Evolutionary conservation across 2,113 vertebrate genomes (phyloP).

Genomic region (Hippopotamus amphibius): DNA sequence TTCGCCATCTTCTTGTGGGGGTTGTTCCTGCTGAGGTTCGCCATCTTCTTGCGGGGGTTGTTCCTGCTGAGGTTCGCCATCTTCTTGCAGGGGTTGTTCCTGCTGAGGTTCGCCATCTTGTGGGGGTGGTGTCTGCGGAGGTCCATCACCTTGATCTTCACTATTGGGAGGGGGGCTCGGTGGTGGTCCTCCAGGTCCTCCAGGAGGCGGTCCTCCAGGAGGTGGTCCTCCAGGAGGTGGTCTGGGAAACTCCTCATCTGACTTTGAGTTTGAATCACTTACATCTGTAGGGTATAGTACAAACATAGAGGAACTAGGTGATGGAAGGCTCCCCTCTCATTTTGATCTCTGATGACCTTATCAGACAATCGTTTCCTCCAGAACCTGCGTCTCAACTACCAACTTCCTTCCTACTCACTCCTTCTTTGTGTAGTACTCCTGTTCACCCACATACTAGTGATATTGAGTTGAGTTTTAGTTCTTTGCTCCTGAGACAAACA

Average conservation of each 20-base stretch:
- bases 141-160: neutral
- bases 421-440: neutral
- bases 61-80: neutral
- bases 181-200: neutral
- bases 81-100: too few relatives aligned
- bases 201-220: neutral
- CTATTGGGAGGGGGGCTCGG: too few relatives aligned
- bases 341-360: neutral
- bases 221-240: too few relatives aligned
- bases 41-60: neutral
- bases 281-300: neutral
- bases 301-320: neutral
- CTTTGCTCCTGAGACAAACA: neutral
- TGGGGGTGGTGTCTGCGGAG: neutral
- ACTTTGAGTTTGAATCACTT: neutral
- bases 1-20: neutral
- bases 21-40: neutral
- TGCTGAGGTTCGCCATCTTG: neutral
- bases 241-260: neutral
- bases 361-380: neutral
- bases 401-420: neutral
- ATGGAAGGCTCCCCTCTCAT: neutral
- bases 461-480: neutral
- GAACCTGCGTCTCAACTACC: neutral
- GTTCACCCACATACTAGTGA: neutral